Evolutionary conservation across 2,113 vertebrate species (phyloP).

Genomic region (Oplegnathus fasciatus): DNA sequence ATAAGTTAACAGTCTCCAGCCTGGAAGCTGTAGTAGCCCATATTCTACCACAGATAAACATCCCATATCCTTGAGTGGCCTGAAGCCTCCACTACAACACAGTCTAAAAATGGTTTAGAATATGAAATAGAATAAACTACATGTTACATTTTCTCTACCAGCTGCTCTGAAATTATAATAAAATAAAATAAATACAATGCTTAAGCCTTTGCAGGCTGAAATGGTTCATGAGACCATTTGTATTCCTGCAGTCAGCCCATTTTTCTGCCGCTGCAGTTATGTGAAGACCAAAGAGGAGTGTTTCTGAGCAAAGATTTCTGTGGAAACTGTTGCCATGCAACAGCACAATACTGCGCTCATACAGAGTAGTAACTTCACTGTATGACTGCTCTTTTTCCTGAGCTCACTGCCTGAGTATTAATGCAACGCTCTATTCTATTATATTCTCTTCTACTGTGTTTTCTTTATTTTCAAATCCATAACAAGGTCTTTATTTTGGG

Average conservation of each 20-base stretch:
- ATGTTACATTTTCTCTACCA: not conserved
- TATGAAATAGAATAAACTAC: not conserved
- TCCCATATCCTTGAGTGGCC: not conserved
- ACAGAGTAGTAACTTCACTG: conserved; percentile 68
- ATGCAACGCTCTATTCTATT: conserved; percentile 22
- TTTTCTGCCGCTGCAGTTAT: conserved; percentile 65
- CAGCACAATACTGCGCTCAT: conserved; percentile 77
- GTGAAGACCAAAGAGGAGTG: conserved; percentile 72
- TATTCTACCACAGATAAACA: not conserved
- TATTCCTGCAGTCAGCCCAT: conserved; percentile 67
- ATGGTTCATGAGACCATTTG: conserved; percentile 52
- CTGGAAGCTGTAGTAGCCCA: not conserved
- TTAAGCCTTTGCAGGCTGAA: conserved; percentile 32
- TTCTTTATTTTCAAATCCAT: conserved; percentile 15
- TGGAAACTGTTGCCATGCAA: conserved; percentile 86
- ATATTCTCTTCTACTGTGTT: conserved; percentile 17
- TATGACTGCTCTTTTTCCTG: conserved; percentile 65
- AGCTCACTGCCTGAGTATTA: conserved; percentile 28
- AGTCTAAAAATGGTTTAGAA: not conserved
- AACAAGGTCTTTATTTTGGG: conserved; percentile 32
- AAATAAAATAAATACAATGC: not conserved
- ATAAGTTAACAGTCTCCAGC: not conserved
- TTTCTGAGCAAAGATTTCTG: conserved; percentile 82
- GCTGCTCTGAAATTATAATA: not conserved
- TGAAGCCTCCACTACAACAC: not conserved